Evolutionary conservation across 2,113 vertebrate genomes (phyloP).

Genomic region (Pelvicachromis taeniatus): DNA sequence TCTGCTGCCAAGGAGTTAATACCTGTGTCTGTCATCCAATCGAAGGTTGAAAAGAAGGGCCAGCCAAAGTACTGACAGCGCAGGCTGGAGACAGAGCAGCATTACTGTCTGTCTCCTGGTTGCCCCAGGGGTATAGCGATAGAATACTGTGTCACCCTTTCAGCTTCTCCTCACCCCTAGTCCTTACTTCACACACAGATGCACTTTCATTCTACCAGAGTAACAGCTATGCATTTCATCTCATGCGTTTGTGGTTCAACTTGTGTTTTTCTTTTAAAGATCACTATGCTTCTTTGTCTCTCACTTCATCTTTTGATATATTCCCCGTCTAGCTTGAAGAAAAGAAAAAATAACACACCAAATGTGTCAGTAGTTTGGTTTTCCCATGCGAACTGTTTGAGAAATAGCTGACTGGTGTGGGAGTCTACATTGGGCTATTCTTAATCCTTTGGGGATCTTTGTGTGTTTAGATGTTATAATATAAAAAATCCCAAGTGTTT

Average conservation of each 20-base stretch:
- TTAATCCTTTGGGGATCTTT: neutral
- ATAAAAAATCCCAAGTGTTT: neutral
- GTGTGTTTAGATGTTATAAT: neutral
- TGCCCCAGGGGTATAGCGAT: conserved; percentile 11
- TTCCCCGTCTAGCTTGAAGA: neutral
- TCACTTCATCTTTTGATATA: neutral
- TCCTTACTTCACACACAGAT: neutral
- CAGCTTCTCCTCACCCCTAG: neutral
- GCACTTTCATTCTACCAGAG: neutral
- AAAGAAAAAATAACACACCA: neutral
- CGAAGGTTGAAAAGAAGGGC: conserved; percentile 4
- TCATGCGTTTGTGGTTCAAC: neutral
- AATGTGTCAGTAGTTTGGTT: neutral
- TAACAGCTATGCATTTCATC: conserved; percentile 31
- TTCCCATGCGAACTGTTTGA: neutral
- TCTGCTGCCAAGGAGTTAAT: neutral
- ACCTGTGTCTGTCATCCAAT: conserved; percentile 17
- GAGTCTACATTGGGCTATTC: neutral
- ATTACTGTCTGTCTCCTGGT: conserved; percentile 6
- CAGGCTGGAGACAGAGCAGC: conserved; percentile 5
- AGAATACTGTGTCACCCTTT: neutral
- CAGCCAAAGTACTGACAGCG: neutral
- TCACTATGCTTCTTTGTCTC: neutral
- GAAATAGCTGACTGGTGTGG: neutral
- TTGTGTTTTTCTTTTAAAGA: conserved; percentile 9